These are phyloP conservation scores for Onychomys arenicola DNA, from an alignment of 2,797 vertebrate genomes.

Conservation along the genomic window DNA sequence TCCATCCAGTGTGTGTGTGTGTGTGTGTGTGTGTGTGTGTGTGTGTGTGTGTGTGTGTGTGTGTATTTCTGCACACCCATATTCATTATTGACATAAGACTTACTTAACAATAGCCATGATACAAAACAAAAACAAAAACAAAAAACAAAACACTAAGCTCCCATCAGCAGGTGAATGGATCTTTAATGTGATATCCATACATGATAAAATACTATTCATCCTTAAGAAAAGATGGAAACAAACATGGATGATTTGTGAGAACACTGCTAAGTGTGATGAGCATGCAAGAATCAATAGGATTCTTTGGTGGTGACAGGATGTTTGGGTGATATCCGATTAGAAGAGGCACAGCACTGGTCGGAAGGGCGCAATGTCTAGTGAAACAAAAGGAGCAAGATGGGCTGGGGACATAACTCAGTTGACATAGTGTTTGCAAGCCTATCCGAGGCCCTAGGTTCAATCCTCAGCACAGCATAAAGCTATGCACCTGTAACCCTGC, in stretches of 20 bases:
- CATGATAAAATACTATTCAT: not conserved
- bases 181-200: not conserved
- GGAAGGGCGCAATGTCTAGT: not conserved
- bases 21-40: not conserved
- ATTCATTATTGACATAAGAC: not conserved
- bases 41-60: not conserved
- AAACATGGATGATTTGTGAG: not conserved
- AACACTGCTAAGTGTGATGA: not conserved
- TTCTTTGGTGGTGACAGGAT: not conserved
- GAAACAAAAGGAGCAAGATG: not conserved
- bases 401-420: not conserved
- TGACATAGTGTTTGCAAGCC: not conserved
- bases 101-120: not conserved
- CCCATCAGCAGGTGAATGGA: not conserved
- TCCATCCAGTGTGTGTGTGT: not conserved
- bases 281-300: not conserved
- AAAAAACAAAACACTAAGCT: not conserved
- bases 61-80: not conserved
- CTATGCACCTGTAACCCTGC: not conserved
- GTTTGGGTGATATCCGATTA: not conserved
- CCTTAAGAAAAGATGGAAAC: not conserved
- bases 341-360: not conserved
- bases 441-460: too few relatives aligned
- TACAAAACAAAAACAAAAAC: too few relatives aligned
- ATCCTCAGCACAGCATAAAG: not conserved